Evolutionary conservation across 2,888 invertebrate species (phyloP).

Genomic region (Eurois occulta): DNA sequence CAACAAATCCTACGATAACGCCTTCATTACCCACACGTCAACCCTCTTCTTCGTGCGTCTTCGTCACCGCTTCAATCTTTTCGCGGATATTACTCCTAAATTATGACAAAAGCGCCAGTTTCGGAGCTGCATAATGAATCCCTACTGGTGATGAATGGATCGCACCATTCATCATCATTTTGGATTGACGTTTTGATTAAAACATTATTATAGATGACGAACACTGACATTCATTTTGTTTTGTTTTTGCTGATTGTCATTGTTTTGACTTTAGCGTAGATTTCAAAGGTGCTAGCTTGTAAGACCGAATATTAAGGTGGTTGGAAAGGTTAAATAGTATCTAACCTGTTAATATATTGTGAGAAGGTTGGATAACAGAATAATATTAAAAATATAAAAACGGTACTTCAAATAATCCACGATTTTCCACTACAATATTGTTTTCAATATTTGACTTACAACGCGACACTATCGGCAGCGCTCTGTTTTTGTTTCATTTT

Average conservation of each 20-base stretch:
- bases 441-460: constrained; percentile 41
- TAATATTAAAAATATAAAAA: background rate
- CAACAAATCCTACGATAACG: constrained; percentile 84
- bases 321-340: background rate
- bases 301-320: background rate
- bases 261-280: background rate
- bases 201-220: constrained; percentile 55
- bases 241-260: constrained; percentile 5
- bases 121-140: constrained; percentile 83
- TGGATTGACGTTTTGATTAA: constrained; percentile 74
- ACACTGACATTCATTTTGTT: constrained; percentile 15
- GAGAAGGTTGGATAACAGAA: background rate
- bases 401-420: background rate
- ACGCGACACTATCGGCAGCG: constrained; percentile 21
- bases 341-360: background rate
- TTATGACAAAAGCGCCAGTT: constrained; percentile 86
- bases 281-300: background rate
- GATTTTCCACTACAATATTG: constrained; percentile 18
- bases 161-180: constrained; percentile 72
- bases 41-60: constrained; percentile 86
- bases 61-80: constrained; percentile 87
- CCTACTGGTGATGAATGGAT: constrained; percentile 81
- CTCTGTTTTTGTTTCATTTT: constrained; percentile 60
- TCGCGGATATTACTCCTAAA: constrained; percentile 88
- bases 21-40: constrained; percentile 88